Evolutionary conservation across 2,888 invertebrate genomes (phyloP), one percentile per base, ranked within the genome.

Genomic region (Tetanocera ferruginea): DNA sequence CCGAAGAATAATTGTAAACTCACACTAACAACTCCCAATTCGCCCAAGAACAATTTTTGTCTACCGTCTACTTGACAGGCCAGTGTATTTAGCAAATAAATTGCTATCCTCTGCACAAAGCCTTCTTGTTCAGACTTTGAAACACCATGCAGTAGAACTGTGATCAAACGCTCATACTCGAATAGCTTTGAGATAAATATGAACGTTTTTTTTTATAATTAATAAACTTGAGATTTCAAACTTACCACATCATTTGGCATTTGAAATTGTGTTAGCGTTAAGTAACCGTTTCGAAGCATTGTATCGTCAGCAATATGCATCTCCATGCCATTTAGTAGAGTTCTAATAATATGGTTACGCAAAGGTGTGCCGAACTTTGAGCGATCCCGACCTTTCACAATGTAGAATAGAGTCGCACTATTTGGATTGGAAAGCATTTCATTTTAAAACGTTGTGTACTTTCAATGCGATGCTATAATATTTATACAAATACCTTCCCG

Each of bases 241-340:
- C 82, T 91, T 91, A 97, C 97, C 89, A 99, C 96, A 92, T 98
- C 98, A 83, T 93, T 93, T 3, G 98, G 98, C 89, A 99, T 97
- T 88, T 95, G 96, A 88, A 98, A 97, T 90, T 98, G 97, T 87
- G 97, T 98, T 55, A 98, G 91, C 0, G 97, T 97, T 79, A 98
- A 92, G 89, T 98, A 98, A 73, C 98, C 98, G 90, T 99, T 98
- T 76, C 98, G 92, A 93, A 98, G 95, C 97, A 98, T 97, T 34
- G 96, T 97, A 83, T 96, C 95, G 87, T 98, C 97, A 49, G 93
- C 92, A 80, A 93, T 92, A 86, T 97, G 96, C 75, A 93, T 92
- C 83, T 95, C 95, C 97, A 98, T 98, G 23, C 95, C 97, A 86
- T 96, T 95, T 51, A 98, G 91, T 74, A 98, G 90, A 0, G 95